Evolutionary conservation across 2,888 invertebrate genomes (phyloP), one percentile per base, ranked within the genome.

Genomic region (Drosophila anceps): DNA sequence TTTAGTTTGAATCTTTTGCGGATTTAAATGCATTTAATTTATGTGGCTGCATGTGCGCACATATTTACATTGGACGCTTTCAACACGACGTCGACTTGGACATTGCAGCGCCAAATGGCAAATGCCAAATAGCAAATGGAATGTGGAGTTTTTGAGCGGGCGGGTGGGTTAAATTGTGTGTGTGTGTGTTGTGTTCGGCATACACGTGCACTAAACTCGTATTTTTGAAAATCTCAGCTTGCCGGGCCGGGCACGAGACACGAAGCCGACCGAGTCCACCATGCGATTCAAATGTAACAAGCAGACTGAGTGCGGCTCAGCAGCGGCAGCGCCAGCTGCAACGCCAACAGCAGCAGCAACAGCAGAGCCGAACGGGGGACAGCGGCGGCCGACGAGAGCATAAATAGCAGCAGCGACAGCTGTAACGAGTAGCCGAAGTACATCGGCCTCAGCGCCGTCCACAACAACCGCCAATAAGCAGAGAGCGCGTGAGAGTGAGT

Each of bases 1-100:
- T 84, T 84, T 69, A 75, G 77, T 73, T 77, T 67, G 57, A 77
- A 53, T 84, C 83, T 82, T 77, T 60, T 65, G 69, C 64, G 60
- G 65, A 83, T 87, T 84, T 84, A 73, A 84, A 82, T 84, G 74
- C 85, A 79, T 82, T 89, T 84, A 84, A 88, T 84, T 76, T 70
- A 86, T 87, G 79, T 84, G 78, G 58, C 83, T 80, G 81, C 81
- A 73, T 66, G 46, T 61, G 64, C 55, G 64, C 65, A 73, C 70
- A 69, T 72, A 85, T 80, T 88, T 83, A 75, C 84, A 84, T 84
- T 67, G 81, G 58, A 55, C 37, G 66, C 64, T 79, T 71, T 78
- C 80, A 80, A 71, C 80, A 72, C 77, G 54, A 69, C 57, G 60
- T 65, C 31, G 39, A 46, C 69, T 53, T 37, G 44, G 41, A 68